Conservation (phyloP, 2,113 vertebrate genomes). For the Empidonax alnorum region DNA sequence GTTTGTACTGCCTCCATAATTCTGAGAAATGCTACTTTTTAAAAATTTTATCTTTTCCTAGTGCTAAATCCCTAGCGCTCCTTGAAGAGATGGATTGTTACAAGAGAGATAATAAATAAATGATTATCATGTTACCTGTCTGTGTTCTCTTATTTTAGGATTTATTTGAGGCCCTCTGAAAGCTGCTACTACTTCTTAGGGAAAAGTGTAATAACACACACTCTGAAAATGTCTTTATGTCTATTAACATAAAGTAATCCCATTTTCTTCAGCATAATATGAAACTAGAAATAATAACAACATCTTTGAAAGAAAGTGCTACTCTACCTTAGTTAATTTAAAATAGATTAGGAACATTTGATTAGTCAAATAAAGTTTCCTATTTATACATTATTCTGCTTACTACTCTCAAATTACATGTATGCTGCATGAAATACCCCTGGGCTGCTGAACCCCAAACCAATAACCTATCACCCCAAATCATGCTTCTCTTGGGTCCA, state of each 20-base stretch:
- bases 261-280: neutral
- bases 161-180: neutral
- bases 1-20: conserved; percentile 21
- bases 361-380: neutral
- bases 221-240: neutral
- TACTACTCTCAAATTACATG: neutral
- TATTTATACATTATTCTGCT: neutral
- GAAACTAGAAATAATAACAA: neutral
- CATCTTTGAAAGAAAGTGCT: neutral
- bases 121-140: neutral
- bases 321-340: neutral
- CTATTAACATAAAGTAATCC: neutral
- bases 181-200: neutral
- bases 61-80: neutral
- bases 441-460: neutral
- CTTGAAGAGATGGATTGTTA: neutral
- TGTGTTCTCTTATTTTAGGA: neutral
- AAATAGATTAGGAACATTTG: neutral
- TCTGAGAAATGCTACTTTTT: neutral
- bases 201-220: neutral
- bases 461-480: neutral
- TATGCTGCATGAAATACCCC: neutral
- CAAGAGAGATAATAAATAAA: neutral
- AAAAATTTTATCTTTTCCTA: neutral
- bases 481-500: neutral